Conservation (phyloP, 2,888 invertebrate species). For the Aethes cnicana region DNA sequence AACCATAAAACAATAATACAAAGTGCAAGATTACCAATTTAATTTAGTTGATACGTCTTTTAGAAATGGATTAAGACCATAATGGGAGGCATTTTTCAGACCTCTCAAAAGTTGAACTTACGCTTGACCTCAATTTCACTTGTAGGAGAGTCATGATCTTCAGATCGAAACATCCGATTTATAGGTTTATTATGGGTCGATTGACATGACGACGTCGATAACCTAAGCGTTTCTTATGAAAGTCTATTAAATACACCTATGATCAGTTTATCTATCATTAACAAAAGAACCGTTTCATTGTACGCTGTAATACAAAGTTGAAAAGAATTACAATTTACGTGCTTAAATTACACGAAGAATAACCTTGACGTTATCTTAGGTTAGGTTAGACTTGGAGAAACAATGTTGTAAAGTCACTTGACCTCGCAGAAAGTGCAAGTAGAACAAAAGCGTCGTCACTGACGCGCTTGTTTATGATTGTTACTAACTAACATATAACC, state of each 20-base stretch:
- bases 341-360: too few species aligned
- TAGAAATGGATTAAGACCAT: constrained; percentile 5
- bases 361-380: too few species aligned
- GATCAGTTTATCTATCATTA: too few species aligned
- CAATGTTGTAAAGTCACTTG: constrained; percentile 15
- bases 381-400: too few species aligned
- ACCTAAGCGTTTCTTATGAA: too few species aligned
- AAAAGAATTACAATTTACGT: too few species aligned
- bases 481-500: constrained; percentile 22
- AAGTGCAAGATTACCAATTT: not conserved
- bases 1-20: not conserved
- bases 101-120: not conserved
- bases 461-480: constrained; percentile 9
- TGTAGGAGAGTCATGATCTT: not conserved
- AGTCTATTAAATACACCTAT: too few species aligned
- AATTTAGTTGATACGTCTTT: not conserved
- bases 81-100: constrained; percentile 17
- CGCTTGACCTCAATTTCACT: not conserved
- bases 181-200: not conserved
- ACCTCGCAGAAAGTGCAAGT: constrained; percentile 23
- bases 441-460: not conserved
- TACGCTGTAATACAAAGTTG: too few species aligned
- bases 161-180: not conserved
- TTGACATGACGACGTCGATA: not conserved
- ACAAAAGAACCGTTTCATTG: too few species aligned